Evolutionary conservation across 2,797 vertebrate genomes (phyloP), one percentile per base, ranked within the genome.

Genomic region (Malacoraja senta): DNA sequence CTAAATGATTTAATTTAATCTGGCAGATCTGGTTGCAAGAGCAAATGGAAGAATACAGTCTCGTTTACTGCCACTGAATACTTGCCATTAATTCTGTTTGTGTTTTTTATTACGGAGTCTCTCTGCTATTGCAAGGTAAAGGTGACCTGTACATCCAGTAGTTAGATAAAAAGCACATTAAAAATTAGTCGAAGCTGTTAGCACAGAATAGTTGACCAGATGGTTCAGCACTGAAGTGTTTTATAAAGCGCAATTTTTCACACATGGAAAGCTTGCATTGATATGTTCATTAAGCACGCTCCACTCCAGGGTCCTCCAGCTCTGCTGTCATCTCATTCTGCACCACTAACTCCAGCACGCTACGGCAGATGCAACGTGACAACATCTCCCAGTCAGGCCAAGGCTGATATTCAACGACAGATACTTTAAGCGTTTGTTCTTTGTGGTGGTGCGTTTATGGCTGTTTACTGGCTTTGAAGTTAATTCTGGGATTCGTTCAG

Each of bases 171-270:
- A 93, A 94, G 94, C n/a, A 95, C 94, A 93, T 94, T 94, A 94
- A 93, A 94, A 95, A 95, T 94, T 83, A 95, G 95, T 93, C 93
- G 58, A 53, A 93, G 95, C 95, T 93, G 94, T 94, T 94, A 94
- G 95, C 93, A 95, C 94, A 93, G 94, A 93, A 3, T 90, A 61
- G 95, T 93, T 35, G 94, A 95, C 81, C 96, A 96, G 96, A 95
- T 96, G 96, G 90, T 93, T 53, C 35, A 93, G 93, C 95, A 94
- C 93, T 24, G 93, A 93, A 95, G 95, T 94, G 95, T 94, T 94
- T 93, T 93, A n/a, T 94, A 94, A 95, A 94, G 93, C 94, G 94
- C 95, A 93, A 38, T 94, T 94, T 93, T 38, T 95, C 93, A 83
- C 93, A 94, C 93, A 93, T 91, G 94, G 93, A 93, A 94, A 94